Conservation (phyloP, 2,888 invertebrate species). For the Ariolimax columbianus region DNA sequence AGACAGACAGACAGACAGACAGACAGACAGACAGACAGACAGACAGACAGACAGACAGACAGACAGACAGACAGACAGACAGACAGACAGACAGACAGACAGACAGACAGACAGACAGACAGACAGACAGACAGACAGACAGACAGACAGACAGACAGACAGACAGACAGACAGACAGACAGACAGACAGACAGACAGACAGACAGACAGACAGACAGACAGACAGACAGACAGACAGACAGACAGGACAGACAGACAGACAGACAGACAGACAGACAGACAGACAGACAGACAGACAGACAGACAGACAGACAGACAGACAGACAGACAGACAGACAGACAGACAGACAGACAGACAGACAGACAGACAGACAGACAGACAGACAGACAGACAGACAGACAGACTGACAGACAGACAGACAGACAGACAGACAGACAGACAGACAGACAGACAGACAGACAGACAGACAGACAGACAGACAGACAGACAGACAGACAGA, state of each 20-base stretch:
- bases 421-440: slow-evolving; percentile 8
- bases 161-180: too few species aligned
- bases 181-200: slow-evolving; percentile 14
- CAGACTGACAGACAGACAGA: neutral
- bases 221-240: slow-evolving; percentile 15
- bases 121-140: too few species aligned
- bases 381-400: neutral
- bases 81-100: slow-evolving; percentile 31
- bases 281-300: slow-evolving; percentile 8
- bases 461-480: neutral
- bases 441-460: neutral
- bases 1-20: slow-evolving; percentile 30
- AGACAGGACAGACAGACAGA: neutral
- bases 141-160: too few species aligned
- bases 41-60: slow-evolving; percentile 25
- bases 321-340: slow-evolving; percentile 8
- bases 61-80: neutral
- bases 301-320: slow-evolving; percentile 4
- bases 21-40: slow-evolving; percentile 22
- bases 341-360: neutral
- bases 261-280: neutral
- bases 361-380: slow-evolving; percentile 8
- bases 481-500: slow-evolving; percentile 1
- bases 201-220: neutral
- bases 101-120: slow-evolving; percentile 33